Percentiles rank a stretch among this genome's conserved stretches.
phyloP scores from a whole-genome alignment of 2,888 invertebrate species.

The Cybosia mesomella region DNA sequence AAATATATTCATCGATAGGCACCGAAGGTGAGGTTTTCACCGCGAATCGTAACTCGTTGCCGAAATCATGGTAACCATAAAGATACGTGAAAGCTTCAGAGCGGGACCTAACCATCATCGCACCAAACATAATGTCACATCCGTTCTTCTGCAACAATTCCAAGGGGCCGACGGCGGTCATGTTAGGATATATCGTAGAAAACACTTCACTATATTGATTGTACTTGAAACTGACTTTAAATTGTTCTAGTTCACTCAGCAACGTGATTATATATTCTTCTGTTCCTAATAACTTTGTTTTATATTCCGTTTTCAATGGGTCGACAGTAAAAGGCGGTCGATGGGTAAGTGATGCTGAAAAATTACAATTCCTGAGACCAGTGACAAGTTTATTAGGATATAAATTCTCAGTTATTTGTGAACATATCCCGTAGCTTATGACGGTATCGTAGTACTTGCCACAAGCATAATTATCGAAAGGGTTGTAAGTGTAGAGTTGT shows the following conservation, averaged over 20 bases:
- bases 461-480: conserved; percentile 68
- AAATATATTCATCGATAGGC: conserved; percentile 48
- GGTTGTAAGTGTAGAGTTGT: conserved; percentile 67
- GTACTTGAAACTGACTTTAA: conserved; percentile 34
- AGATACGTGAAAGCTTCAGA: conserved; percentile 33
- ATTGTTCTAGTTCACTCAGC: conserved; percentile 34
- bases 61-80: conserved; percentile 35
- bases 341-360: conserved; percentile 51
- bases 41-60: conserved; percentile 32
- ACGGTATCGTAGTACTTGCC: conserved; percentile 63
- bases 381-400: conserved; percentile 58
- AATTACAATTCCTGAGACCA: conserved; percentile 63
- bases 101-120: conserved; percentile 16
- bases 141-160: conserved; percentile 27
- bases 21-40: conserved; percentile 28
- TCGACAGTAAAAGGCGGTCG: conserved; percentile 35
- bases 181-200: conserved; percentile 19
- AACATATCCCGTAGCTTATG: conserved; percentile 62
- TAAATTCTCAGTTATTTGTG: conserved; percentile 39
- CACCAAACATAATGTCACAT: conserved; percentile 35
- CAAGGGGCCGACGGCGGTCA: conserved; percentile 27
- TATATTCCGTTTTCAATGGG: conserved; percentile 26
- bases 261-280: conserved; percentile 40
- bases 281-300: conserved; percentile 23
- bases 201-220: not conserved